Evolutionary conservation across 2,797 vertebrate species (phyloP), one percentile per base, ranked within the genome.

Genomic region (Nothura maculosa): DNA sequence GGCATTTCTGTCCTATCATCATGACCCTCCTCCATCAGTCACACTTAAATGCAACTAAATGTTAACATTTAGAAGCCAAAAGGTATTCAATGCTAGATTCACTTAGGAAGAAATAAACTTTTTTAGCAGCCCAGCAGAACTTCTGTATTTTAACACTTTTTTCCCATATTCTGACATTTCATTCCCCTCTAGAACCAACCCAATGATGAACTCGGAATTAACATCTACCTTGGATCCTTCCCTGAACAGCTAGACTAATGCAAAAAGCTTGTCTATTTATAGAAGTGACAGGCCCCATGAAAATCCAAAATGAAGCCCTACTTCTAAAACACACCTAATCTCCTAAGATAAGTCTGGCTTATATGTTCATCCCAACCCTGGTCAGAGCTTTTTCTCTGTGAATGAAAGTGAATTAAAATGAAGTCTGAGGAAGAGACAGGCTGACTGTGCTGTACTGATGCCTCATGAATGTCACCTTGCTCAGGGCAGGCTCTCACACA

Each of bases 301-400:
- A 57, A 74, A 50, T 16, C 12, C 7, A 36, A 73, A 85, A 85
- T 6, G 14, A 52, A 81, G 57, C 38, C 85, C 81, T 72, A 52
- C 28, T 79, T 84, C 63, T 77, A 45, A 69, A 68, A 25, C 15
- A 76, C 34, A 34, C 12, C 61, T 54, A 17, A 40, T 14, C 28
- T 24, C 21, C 32, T n/a, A 60, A 57, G 60, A 24, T 0, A 64
- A 63, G n/a, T 34, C 50, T 66, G 82, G 54, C 38, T 80, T 64
- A 85, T 17, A 36, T 21, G 55, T 81, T 43, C 45, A 82, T 83
- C 69, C 62, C 69, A 55, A 66, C 47, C 74, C 78, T 67, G 55
- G 77, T 91, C 78, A 86, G 63, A 95, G 70, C 25, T 79, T 88
- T 79, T 47, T 18, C 30, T 84, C 50, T 55, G 55, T 73, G 85